Evolutionary conservation across 2,888 invertebrate species (phyloP).

Genomic region (Morinoia aosen): DNA sequence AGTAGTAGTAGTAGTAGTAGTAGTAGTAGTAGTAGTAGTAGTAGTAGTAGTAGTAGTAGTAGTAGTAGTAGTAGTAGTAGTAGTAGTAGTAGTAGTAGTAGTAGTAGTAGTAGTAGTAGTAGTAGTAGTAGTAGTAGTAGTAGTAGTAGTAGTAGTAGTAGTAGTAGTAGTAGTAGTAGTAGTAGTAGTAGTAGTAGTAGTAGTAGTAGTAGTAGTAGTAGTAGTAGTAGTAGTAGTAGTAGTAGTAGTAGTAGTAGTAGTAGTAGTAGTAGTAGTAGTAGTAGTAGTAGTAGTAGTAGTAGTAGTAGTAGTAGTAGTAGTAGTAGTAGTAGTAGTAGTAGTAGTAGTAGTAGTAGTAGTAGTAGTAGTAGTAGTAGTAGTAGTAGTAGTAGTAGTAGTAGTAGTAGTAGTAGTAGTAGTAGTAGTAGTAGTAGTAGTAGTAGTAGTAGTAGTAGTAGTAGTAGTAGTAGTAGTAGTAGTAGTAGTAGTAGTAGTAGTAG

Average conservation of each 20-base stretch:
- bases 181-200: neutral
- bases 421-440: neutral
- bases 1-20: conserved; percentile 21
- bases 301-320: conserved; percentile 16
- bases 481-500: conserved; percentile 21
- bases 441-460: conserved; percentile 21
- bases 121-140: conserved; percentile 21
- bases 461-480: conserved; percentile 16
- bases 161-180: conserved; percentile 21
- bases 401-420: conserved; percentile 21
- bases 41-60: conserved; percentile 21
- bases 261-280: neutral
- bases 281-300: conserved; percentile 21
- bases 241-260: conserved; percentile 21
- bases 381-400: conserved; percentile 15
- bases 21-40: neutral
- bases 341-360: neutral
- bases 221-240: conserved; percentile 16
- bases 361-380: conserved; percentile 21
- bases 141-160: conserved; percentile 15
- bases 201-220: conserved; percentile 21
- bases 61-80: conserved; percentile 16
- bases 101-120: neutral
- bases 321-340: conserved; percentile 21
- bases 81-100: conserved; percentile 21